A percentile compares a stretch with the other conserved stretches of the same genome.
Conservation (phyloP, 2,113 vertebrate species). For the Phocoena sinus region DNA sequence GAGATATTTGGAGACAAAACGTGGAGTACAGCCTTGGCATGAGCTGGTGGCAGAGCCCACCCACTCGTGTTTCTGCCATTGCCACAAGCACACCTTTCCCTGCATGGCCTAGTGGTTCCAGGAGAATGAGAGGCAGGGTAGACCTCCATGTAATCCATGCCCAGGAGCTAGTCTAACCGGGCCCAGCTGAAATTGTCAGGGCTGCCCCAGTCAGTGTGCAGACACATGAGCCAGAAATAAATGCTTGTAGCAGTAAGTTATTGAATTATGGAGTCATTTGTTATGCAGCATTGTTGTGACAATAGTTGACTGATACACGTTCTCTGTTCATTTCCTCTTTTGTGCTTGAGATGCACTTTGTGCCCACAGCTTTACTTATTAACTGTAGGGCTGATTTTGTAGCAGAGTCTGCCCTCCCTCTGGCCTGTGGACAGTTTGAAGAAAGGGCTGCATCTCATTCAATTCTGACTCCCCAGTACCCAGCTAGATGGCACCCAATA, state of each 20-base stretch:
- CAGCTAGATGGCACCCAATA: not conserved
- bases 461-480: not conserved
- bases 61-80: not conserved
- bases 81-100: not conserved
- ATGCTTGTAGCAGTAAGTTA: not conserved
- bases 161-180: not conserved
- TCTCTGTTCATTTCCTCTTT: not conserved
- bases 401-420: not conserved
- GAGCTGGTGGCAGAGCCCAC: not conserved
- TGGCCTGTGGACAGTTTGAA: not conserved
- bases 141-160: not conserved
- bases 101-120: not conserved
- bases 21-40: not conserved
- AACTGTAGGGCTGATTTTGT: not conserved
- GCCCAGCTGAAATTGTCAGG: not conserved
- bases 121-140: not conserved
- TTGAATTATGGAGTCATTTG: not conserved
- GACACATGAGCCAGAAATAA: not conserved
- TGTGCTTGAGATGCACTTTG: not conserved
- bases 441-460: not conserved
- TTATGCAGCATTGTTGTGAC: not conserved
- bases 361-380: not conserved
- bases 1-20: not conserved
- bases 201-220: not conserved
- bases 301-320: not conserved